phyloP scores from a whole-genome alignment of 2,888 invertebrate species.

The Synanthedon myopaeformis region DNA sequence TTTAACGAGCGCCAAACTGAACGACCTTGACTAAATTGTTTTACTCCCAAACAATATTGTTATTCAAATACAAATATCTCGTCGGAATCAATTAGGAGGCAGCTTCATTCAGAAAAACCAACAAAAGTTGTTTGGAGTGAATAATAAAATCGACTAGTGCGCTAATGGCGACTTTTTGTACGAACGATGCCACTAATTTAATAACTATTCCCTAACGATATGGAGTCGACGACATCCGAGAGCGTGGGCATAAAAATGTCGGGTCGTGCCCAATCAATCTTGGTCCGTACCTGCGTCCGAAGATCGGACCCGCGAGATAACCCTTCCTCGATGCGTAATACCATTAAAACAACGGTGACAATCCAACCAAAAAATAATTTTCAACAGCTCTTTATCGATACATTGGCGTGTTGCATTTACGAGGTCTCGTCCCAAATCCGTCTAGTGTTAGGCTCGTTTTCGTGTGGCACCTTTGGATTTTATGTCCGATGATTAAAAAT shows the following conservation, averaged over 20 bases:
- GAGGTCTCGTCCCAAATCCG: conserved; percentile 27
- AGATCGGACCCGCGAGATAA: conserved; percentile 64
- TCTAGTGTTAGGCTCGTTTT: conserved; percentile 33
- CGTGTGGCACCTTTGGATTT: conserved; percentile 26
- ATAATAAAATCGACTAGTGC: conserved; percentile 13
- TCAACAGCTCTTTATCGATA: conserved; percentile 55
- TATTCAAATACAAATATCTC: neutral
- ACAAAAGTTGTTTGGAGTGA: conserved; percentile 18
- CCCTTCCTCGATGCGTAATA: conserved; percentile 68
- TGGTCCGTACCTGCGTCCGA: conserved; percentile 50
- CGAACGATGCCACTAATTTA: conserved; percentile 58
- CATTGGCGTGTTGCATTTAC: neutral
- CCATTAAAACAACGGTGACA: conserved; percentile 72
- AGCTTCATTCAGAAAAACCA: conserved; percentile 27
- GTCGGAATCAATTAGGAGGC: conserved; percentile 15
- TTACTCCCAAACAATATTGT: neutral
- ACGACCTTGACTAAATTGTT: neutral
- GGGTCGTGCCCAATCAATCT: conserved; percentile 62
- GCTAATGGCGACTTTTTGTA: conserved; percentile 43
- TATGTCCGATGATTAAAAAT: conserved; percentile 62
- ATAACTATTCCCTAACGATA: conserved; percentile 45
- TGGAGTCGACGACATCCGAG: conserved; percentile 59
- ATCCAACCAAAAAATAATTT: conserved; percentile 65
- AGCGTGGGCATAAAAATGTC: conserved; percentile 62
- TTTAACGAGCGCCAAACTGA: neutral